phyloP scores from a whole-genome alignment of 2,797 vertebrate species.

The Intellagama lesueurii region DNA sequence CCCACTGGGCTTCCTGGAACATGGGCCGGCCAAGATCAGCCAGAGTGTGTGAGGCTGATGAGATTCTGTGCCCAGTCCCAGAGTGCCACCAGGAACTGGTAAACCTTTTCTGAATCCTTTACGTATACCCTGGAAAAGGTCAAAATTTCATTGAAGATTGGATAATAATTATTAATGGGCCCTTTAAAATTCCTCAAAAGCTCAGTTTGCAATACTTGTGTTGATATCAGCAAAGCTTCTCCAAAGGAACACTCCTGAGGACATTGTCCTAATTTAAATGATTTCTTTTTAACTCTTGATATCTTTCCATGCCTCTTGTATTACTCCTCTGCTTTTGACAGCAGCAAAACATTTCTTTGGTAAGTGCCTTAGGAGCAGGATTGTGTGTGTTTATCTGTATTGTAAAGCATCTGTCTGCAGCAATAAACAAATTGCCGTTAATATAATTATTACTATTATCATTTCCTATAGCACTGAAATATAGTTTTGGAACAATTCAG shows the following conservation, averaged over 20 bases:
- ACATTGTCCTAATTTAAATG: not conserved
- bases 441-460: constrained; percentile 41
- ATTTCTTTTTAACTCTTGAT: not conserved
- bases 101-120: too few species aligned
- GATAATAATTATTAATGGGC: too few species aligned
- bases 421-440: constrained; percentile 45
- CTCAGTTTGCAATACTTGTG: not conserved
- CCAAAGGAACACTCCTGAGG: not conserved
- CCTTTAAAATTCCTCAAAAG: constrained; percentile 6
- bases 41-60: too few species aligned
- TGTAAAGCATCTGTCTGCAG: constrained; percentile 50
- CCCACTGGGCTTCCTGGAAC: too few species aligned
- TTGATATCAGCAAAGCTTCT: not conserved
- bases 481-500: constrained; percentile 43
- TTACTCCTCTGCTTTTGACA: constrained; percentile 8
- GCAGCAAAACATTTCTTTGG: constrained; percentile 45
- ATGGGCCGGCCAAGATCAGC: too few species aligned
- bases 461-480: constrained; percentile 32
- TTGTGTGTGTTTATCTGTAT: constrained; percentile 24
- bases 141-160: too few species aligned
- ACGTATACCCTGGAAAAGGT: too few species aligned
- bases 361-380: constrained; percentile 28
- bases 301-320: not conserved
- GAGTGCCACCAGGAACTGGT: too few species aligned
- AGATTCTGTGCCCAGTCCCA: too few species aligned